phyloP scores from a whole-genome alignment of 2,888 invertebrate species.

The Cephalotes varians region DNA sequence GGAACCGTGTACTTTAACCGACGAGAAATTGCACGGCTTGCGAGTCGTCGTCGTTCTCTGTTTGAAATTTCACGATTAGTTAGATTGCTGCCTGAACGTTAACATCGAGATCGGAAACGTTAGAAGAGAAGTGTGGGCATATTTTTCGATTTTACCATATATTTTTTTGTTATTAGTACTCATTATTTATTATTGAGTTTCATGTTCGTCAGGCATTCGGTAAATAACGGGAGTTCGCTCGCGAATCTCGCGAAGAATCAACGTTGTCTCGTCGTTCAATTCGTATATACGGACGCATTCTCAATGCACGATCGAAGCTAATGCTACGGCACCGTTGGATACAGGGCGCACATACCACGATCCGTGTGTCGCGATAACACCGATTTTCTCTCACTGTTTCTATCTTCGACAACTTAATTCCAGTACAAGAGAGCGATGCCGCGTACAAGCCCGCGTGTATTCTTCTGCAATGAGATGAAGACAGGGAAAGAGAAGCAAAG shows the following conservation, averaged over 20 bases:
- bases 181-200: neutral
- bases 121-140: neutral
- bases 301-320: constrained; percentile 62
- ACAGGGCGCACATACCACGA: constrained; percentile 78
- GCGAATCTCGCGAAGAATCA: constrained; percentile 7
- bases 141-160: neutral
- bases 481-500: neutral
- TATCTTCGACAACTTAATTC: constrained; percentile 82
- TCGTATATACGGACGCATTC: constrained; percentile 40
- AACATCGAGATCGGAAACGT: neutral
- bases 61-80: constrained; percentile 23
- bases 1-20: constrained; percentile 26
- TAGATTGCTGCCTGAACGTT: constrained; percentile 18
- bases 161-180: neutral
- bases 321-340: constrained; percentile 52
- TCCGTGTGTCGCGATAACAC: constrained; percentile 79
- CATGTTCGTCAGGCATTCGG: neutral
- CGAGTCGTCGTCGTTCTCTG: neutral
- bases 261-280: constrained; percentile 49
- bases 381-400: constrained; percentile 69
- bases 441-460: constrained; percentile 22
- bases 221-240: neutral
- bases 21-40: constrained; percentile 38
- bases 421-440: constrained; percentile 55
- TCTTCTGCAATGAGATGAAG: neutral